Percentiles rank a stretch among this genome's conserved stretches.
These are phyloP conservation scores for Armadillidium nasatum DNA, from an alignment of 1,140 invertebrate genomes.

Conservation along the genomic window DNA sequence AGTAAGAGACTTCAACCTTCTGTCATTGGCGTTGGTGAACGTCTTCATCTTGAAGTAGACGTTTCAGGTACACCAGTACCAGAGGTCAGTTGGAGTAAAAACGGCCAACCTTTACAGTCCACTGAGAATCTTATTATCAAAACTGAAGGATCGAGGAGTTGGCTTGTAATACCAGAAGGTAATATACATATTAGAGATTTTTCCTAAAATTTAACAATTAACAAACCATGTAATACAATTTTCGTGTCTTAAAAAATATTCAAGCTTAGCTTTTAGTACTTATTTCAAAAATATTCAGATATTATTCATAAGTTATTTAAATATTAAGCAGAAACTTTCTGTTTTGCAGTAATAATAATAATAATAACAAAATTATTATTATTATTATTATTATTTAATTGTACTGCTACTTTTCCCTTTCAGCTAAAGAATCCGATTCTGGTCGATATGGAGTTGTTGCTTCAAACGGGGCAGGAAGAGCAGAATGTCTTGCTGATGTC, in stretches of 20 bases:
- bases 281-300: too few relatives aligned
- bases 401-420: constrained; percentile 16
- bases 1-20: constrained; percentile 70
- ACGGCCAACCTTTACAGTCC: constrained; percentile 58
- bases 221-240: too few relatives aligned
- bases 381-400: too few relatives aligned
- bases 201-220: too few relatives aligned
- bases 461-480: constrained; percentile 67
- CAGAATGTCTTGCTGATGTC: constrained; percentile 70
- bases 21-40: constrained; percentile 79
- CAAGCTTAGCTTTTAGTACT: too few relatives aligned
- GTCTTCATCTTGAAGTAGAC: constrained; percentile 87
- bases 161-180: constrained; percentile 67
- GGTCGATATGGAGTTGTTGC: constrained; percentile 70
- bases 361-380: neutral
- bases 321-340: neutral
- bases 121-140: constrained; percentile 54
- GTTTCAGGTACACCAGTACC: constrained; percentile 91
- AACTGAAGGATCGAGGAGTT: constrained; percentile 62
- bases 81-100: constrained; percentile 81
- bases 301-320: too few relatives aligned
- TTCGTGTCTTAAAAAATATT: too few relatives aligned
- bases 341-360: neutral
- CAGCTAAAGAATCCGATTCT: constrained; percentile 59
- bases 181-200: too few relatives aligned